phyloP scores from a whole-genome alignment of 2,888 invertebrate species.

The Calameuta idolon region DNA sequence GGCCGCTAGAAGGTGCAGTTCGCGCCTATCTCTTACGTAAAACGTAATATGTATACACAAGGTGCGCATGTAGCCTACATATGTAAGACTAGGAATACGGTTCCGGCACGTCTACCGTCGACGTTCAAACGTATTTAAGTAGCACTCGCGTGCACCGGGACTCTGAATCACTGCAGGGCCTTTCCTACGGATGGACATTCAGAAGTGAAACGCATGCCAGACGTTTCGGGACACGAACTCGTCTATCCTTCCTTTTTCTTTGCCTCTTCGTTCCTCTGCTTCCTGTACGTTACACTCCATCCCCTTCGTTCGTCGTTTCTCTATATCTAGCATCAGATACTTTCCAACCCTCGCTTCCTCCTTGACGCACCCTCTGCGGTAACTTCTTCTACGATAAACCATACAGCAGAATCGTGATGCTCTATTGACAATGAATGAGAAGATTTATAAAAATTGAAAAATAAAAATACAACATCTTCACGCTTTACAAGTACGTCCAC shows the following conservation, averaged over 20 bases:
- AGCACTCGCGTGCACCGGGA: conserved; percentile 29
- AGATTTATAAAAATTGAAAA: background rate
- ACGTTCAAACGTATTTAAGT: conserved; percentile 14
- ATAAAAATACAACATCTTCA: background rate
- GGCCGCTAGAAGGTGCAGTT: background rate
- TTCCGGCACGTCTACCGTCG: background rate
- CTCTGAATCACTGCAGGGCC: conserved; percentile 29
- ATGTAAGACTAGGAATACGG: background rate
- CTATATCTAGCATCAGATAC: background rate
- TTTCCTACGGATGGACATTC: background rate
- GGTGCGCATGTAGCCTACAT: background rate
- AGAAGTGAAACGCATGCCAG: background rate
- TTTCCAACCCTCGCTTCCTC: background rate
- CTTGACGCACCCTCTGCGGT: background rate
- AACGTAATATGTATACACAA: background rate
- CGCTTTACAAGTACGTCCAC: background rate
- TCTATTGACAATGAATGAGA: background rate
- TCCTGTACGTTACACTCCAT: background rate
- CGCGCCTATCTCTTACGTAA: background rate
- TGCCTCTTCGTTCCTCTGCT: background rate
- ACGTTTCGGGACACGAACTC: background rate
- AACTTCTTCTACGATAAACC: background rate
- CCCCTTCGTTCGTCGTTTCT: background rate
- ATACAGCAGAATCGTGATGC: background rate
- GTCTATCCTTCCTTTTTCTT: background rate